These are phyloP conservation scores for Hypocryptadius cinnamomeus DNA, from an alignment of 2,113 vertebrate genomes.

Conservation along the genomic window DNA sequence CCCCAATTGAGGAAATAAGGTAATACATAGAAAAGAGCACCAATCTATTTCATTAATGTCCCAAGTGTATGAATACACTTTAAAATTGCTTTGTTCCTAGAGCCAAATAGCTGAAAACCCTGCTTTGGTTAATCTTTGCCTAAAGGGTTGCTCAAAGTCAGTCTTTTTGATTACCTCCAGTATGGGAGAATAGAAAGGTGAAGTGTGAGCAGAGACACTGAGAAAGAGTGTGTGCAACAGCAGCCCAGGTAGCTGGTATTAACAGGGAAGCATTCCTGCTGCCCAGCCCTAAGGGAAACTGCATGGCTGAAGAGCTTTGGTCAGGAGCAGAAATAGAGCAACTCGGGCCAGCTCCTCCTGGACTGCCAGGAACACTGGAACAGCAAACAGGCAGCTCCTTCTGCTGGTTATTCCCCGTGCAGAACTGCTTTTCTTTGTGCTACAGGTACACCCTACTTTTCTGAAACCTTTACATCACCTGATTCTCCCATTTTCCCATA, in stretches of 20 bases:
- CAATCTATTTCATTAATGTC: not conserved
- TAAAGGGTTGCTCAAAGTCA: not conserved
- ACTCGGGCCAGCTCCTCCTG: not conserved
- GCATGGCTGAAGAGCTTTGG: not conserved
- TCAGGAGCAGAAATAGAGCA: not conserved
- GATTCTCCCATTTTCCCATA: not conserved
- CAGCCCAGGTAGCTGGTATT: not conserved
- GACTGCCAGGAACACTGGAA: not conserved
- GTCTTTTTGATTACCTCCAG: not conserved
- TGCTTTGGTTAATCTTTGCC: not conserved
- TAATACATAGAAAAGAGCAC: not conserved
- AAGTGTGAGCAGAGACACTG: not conserved
- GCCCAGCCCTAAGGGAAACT: not conserved
- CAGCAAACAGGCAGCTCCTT: not conserved
- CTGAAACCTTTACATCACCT: not conserved
- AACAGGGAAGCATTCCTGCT: not conserved
- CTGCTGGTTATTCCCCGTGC: not conserved
- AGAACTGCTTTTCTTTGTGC: not conserved
- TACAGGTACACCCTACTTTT: not conserved
- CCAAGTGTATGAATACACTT: not conserved
- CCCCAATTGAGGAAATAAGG: not conserved
- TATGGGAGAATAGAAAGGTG: not conserved
- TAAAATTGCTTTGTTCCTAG: not conserved
- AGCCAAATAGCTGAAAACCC: not conserved
- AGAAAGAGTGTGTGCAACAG: not conserved